Evolutionary conservation across 2,888 invertebrate genomes (phyloP).

Genomic region (Biston stratarius): DNA sequence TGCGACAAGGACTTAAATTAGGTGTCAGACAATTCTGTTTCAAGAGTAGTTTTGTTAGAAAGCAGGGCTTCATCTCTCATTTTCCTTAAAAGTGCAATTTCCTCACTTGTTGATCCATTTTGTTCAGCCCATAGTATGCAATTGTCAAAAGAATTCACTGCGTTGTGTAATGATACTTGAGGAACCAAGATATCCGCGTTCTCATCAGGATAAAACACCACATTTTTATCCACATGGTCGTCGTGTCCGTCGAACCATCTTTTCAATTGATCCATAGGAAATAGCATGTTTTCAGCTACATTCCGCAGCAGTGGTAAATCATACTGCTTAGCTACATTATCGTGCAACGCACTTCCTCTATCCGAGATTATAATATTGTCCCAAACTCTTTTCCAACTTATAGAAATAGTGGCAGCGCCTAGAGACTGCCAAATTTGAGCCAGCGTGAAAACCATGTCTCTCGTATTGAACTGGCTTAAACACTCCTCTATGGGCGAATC

Average conservation of each 20-base stretch:
- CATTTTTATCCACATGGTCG: slow-evolving; percentile 9
- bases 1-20: too few species aligned
- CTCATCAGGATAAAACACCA: not conserved
- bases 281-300: slow-evolving; percentile 21
- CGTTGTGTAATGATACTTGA: slow-evolving; percentile 10
- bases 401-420: slow-evolving; percentile 11
- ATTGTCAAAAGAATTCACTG: slow-evolving; percentile 24
- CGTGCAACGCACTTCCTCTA: not conserved
- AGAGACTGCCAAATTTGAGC: slow-evolving; percentile 21
- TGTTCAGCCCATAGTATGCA: slow-evolving; percentile 30
- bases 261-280: slow-evolving; percentile 18
- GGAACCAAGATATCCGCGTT: not conserved
- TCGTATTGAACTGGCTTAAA: slow-evolving; percentile 16
- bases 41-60: not conserved
- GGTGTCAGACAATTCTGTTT: slow-evolving; percentile 6
- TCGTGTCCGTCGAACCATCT: slow-evolving; percentile 27
- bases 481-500: slow-evolving; percentile 7
- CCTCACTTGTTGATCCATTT: slow-evolving; percentile 14
- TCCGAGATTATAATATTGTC: slow-evolving; percentile 23
- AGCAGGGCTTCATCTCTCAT: slow-evolving; percentile 18
- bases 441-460: slow-evolving; percentile 19
- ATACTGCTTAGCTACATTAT: not conserved
- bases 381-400: slow-evolving; percentile 29
- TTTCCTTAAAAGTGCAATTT: slow-evolving; percentile 20
- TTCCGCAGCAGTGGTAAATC: slow-evolving; percentile 14